Evolutionary conservation across 1,140 invertebrate genomes (phyloP).

Genomic region (Phortica variegata): DNA sequence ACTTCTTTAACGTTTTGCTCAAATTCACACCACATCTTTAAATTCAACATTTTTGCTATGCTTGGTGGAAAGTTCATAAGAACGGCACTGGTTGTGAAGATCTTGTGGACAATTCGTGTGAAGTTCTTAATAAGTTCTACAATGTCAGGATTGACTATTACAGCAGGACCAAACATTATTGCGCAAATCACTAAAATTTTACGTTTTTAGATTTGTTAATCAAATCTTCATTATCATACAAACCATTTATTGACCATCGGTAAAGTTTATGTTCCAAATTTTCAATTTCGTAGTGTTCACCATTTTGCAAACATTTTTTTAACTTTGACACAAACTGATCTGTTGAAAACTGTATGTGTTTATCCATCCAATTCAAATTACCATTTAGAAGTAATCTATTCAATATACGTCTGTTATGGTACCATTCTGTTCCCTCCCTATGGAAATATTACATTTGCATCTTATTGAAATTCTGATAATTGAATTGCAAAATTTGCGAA

Average conservation of each 20-base stretch:
- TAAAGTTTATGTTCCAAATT: conserved; percentile 72
- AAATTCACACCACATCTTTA: conserved; percentile 75
- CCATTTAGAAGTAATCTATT: conserved; percentile 70
- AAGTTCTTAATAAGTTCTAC: conserved; percentile 59
- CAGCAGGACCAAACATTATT: conserved; percentile 65
- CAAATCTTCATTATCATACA: neutral
- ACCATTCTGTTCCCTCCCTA: conserved; percentile 80
- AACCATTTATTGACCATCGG: conserved; percentile 64
- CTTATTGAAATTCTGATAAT: conserved; percentile 6
- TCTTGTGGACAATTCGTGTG: conserved; percentile 66
- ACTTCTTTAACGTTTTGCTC: conserved; percentile 66
- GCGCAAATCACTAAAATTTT: conserved; percentile 65
- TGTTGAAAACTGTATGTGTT: conserved; percentile 45
- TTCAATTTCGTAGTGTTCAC: conserved; percentile 38
- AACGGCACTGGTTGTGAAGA: conserved; percentile 72
- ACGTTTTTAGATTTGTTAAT: neutral
- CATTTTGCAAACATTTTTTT: conserved; percentile 17
- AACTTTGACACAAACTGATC: conserved; percentile 23
- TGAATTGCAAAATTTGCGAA: conserved; percentile 12
- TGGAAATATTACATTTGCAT: too few species aligned
- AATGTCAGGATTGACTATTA: conserved; percentile 22
- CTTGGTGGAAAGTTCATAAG: conserved; percentile 69
- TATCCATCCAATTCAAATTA: conserved; percentile 55
- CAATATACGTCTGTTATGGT: conserved; percentile 67
- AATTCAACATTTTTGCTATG: conserved; percentile 64